phyloP scores from a whole-genome alignment of 2,888 invertebrate species.

The Nomada hirtipes region DNA sequence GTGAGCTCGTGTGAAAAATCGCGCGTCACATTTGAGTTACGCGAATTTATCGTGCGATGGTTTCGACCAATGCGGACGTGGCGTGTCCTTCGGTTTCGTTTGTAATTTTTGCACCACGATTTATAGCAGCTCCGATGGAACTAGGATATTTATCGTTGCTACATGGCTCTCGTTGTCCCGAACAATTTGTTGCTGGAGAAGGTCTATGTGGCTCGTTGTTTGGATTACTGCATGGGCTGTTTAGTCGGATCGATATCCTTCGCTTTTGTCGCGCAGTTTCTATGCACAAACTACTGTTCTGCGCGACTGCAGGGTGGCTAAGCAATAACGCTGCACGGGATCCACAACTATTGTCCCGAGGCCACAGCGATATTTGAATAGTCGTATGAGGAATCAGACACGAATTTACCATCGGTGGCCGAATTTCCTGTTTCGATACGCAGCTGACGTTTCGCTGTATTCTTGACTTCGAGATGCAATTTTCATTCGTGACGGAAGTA shows the following conservation, averaged over 20 bases:
- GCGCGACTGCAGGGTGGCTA: not conserved
- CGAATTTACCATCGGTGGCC: not conserved
- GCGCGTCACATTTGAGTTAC: constrained; percentile 41
- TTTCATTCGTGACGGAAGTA: too few relatives aligned
- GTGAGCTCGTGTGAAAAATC: constrained; percentile 38
- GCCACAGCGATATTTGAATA: not conserved
- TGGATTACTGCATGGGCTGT: not conserved
- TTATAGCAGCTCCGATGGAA: constrained; percentile 20
- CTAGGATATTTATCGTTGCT: constrained; percentile 22
- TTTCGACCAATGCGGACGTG: not conserved
- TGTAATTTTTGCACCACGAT: constrained; percentile 44
- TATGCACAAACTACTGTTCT: not conserved
- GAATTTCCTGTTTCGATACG: not conserved
- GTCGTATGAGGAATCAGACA: not conserved
- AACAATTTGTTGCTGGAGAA: not conserved
- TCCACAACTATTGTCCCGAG: not conserved
- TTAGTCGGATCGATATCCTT: constrained; percentile 16
- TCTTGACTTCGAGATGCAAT: not conserved
- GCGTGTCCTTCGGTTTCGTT: constrained; percentile 31
- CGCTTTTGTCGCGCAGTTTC: not conserved
- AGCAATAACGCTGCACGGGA: not conserved
- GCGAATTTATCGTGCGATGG: constrained; percentile 46
- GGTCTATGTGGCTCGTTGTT: not conserved
- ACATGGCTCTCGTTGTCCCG: not conserved
- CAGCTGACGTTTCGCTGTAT: constrained; percentile 2